Conservation (phyloP, 35 echinoderm and acorn worm genomes). For the Holothuria glaberrima region DNA sequence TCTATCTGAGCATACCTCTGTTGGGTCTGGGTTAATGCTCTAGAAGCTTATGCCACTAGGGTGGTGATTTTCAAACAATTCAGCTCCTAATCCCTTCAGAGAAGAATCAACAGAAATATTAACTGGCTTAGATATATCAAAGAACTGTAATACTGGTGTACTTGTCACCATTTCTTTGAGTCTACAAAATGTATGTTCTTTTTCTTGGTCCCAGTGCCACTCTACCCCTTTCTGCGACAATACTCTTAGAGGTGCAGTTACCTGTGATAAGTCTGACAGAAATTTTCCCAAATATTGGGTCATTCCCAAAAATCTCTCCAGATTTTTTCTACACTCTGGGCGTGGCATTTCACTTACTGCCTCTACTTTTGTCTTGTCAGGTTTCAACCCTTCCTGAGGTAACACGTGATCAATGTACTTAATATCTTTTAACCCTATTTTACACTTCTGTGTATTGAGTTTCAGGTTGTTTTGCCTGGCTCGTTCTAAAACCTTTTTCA, state of each 20-base stretch:
- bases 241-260: constrained; percentile 13
- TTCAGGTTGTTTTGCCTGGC: too few species aligned
- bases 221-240: neutral
- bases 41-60: constrained; percentile 51
- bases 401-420: neutral
- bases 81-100: constrained; percentile 9
- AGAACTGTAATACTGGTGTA: too few species aligned
- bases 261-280: too few species aligned
- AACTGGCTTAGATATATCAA: too few species aligned
- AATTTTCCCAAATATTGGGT: too few species aligned
- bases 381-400: constrained; percentile 1
- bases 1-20: constrained; percentile 58
- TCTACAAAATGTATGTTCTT: neutral
- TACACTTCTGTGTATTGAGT: neutral
- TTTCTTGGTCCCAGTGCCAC: constrained; percentile 19
- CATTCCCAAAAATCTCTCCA: too few species aligned
- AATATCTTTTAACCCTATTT: neutral
- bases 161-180: too few species aligned
- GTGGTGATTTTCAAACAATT: too few species aligned
- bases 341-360: too few species aligned
- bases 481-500: neutral
- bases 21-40: constrained; percentile 33
- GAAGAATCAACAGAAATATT: constrained; percentile 19
- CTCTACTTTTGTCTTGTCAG: neutral
- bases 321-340: constrained; percentile 7